Conservation (phyloP, 2,888 invertebrate species). For the Scaptomyza cyrtandrae region DNA sequence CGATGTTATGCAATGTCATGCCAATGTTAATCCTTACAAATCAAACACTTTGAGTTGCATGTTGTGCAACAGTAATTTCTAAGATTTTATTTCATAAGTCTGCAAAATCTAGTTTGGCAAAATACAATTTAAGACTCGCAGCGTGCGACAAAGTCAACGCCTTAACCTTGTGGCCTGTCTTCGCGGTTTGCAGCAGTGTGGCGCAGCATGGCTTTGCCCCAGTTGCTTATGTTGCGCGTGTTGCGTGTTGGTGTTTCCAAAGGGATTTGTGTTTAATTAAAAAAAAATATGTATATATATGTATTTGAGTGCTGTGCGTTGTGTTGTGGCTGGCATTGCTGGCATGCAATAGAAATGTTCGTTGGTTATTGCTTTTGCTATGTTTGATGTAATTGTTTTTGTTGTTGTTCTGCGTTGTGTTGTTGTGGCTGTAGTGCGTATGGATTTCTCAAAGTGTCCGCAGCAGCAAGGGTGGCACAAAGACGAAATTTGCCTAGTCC, state of each 20-base stretch:
- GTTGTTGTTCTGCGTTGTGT: conserved; percentile 32
- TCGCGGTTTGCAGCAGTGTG: conserved; percentile 29
- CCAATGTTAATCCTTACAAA: not conserved
- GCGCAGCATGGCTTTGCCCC: conserved; percentile 31
- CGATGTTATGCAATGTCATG: not conserved
- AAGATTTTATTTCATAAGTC: conserved; percentile 11
- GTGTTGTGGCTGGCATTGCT: conserved; percentile 56
- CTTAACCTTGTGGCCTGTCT: conserved; percentile 68
- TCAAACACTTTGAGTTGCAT: not conserved
- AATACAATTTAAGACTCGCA: conserved; percentile 4
- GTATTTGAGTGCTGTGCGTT: conserved; percentile 28
- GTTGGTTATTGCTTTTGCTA: conserved; percentile 72
- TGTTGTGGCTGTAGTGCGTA: conserved; percentile 52
- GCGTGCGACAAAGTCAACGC: conserved; percentile 37
- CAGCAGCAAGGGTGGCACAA: conserved; percentile 42
- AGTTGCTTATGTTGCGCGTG: conserved; percentile 35
- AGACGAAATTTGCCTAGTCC: conserved; percentile 47
- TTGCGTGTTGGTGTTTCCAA: conserved; percentile 69
- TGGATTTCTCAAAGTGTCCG: conserved; percentile 54
- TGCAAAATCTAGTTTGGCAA: conserved; percentile 6
- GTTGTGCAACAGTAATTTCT: conserved; percentile 20
- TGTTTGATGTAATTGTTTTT: conserved; percentile 13
- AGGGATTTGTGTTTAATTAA: conserved; percentile 77
- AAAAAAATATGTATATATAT: conserved; percentile 75
- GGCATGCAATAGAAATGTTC: conserved; percentile 74